These are phyloP conservation scores for Glyphotaelius pellucidus DNA, from an alignment of 2,888 invertebrate genomes.

Conservation along the genomic window DNA sequence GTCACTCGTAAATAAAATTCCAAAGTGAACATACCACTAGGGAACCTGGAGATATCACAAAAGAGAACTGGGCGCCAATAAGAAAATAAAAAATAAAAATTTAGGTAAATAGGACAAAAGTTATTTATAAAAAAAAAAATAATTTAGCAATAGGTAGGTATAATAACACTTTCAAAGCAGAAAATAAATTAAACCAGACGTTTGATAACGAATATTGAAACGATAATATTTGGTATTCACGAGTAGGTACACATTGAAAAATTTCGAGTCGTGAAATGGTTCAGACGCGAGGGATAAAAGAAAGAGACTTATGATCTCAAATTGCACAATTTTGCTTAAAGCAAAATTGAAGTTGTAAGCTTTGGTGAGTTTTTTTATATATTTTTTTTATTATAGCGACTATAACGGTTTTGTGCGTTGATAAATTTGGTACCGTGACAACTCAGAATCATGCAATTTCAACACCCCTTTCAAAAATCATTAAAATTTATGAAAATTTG, in stretches of 20 bases:
- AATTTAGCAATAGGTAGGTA: neutral
- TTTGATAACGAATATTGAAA: too few relatives aligned
- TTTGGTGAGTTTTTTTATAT: too few relatives aligned
- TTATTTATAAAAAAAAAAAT: neutral
- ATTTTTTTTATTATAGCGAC: too few relatives aligned
- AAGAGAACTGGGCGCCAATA: constrained; percentile 3
- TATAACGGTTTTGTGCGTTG: too few relatives aligned
- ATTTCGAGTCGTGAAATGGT: neutral
- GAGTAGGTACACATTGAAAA: neutral
- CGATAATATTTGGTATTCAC: neutral
- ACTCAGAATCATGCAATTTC: too few relatives aligned
- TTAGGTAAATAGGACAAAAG: neutral
- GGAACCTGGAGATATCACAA: constrained; percentile 11
- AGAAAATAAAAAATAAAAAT: neutral
- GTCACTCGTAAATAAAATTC: constrained; percentile 26
- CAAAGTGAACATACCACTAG: neutral
- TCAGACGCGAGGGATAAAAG: neutral
- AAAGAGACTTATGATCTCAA: neutral
- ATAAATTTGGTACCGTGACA: too few relatives aligned
- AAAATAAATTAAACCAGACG: neutral
- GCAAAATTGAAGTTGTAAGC: too few relatives aligned
- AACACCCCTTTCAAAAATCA: too few relatives aligned
- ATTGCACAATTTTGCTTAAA: too few relatives aligned
- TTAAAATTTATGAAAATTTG: too few relatives aligned
- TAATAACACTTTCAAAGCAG: neutral